Conservation (phyloP, 2,797 vertebrate species). For the Morelia viridis region DNA sequence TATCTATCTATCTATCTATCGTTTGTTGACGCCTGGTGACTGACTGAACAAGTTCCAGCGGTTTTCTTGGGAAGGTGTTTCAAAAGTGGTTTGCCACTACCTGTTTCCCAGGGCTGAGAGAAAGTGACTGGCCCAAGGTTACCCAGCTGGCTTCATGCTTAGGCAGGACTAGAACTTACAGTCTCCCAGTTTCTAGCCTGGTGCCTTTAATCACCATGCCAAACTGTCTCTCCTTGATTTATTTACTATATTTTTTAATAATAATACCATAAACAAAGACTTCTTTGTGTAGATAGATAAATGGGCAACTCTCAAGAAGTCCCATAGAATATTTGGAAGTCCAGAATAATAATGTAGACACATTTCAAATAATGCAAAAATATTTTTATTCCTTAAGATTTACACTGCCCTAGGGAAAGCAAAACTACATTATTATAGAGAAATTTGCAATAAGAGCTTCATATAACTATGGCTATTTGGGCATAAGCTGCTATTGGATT, state of each 20-base stretch:
- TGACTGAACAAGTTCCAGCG: background rate
- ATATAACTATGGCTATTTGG: slow-evolving; percentile 65
- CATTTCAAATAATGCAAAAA: slow-evolving; percentile 53
- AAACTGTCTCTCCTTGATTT: background rate
- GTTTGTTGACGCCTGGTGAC: background rate
- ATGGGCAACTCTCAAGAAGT: background rate
- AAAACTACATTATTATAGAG: slow-evolving; percentile 55
- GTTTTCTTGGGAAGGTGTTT: too few relatives aligned
- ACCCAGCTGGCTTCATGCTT: background rate
- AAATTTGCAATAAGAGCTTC: slow-evolving; percentile 63
- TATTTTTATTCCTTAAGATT: slow-evolving; percentile 62
- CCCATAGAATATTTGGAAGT: background rate
- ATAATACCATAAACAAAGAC: background rate
- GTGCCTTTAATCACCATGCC: background rate
- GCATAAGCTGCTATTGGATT: slow-evolving; percentile 66
- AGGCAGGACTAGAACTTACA: background rate
- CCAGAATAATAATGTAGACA: slow-evolving; percentile 36
- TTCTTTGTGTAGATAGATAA: background rate
- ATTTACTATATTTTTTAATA: background rate
- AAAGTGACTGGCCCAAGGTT: background rate
- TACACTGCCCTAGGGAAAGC: slow-evolving; percentile 42
- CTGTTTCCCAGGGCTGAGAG: background rate
- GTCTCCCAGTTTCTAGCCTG: background rate
- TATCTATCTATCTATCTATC: background rate
- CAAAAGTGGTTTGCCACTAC: background rate